A percentile compares a stretch with the other conserved stretches of the same genome.
Evolutionary conservation across 1,140 invertebrate genomes (phyloP).

Genomic region (Leptinotarsa defecta): DNA sequence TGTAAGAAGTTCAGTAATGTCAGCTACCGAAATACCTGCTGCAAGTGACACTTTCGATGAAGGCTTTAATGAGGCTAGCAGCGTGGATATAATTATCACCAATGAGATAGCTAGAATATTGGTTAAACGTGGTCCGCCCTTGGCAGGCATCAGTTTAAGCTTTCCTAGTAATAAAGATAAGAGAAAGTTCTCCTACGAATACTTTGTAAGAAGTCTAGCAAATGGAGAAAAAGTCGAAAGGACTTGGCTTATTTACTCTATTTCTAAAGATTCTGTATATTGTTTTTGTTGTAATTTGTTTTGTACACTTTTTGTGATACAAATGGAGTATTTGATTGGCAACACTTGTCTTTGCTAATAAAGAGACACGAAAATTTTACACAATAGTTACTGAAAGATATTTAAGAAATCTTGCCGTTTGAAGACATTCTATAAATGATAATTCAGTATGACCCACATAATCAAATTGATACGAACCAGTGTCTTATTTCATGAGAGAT

Average conservation of each 20-base stretch:
- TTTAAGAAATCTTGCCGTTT: too few species aligned
- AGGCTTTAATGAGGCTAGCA: background rate
- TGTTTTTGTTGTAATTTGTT: background rate
- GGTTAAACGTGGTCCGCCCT: too few species aligned
- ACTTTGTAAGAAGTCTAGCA: conserved; percentile 24
- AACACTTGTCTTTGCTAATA: conserved; percentile 28
- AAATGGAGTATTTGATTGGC: conserved; percentile 32
- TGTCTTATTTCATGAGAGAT: too few species aligned
- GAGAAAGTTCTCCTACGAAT: conserved; percentile 22
- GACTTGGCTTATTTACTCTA: conserved; percentile 29
- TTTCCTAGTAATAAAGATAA: conserved; percentile 26
- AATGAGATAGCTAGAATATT: too few species aligned
- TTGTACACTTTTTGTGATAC: conserved; percentile 23
- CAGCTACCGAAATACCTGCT: background rate
- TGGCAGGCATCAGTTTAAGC: too few species aligned
- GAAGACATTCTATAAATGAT: too few species aligned
- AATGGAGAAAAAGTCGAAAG: conserved; percentile 32
- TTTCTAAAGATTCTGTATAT: too few species aligned
- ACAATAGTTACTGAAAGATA: too few species aligned
- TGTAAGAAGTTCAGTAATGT: background rate
- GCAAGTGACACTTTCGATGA: background rate
- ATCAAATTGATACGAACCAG: too few species aligned
- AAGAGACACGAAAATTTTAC: too few species aligned
- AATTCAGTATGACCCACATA: too few species aligned
- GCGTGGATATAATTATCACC: background rate